A percentile compares a stretch with the other conserved stretches of the same genome.
Evolutionary conservation across 2,888 invertebrate species (phyloP).

Genomic region (Eudasyphora cyanicolor): DNA sequence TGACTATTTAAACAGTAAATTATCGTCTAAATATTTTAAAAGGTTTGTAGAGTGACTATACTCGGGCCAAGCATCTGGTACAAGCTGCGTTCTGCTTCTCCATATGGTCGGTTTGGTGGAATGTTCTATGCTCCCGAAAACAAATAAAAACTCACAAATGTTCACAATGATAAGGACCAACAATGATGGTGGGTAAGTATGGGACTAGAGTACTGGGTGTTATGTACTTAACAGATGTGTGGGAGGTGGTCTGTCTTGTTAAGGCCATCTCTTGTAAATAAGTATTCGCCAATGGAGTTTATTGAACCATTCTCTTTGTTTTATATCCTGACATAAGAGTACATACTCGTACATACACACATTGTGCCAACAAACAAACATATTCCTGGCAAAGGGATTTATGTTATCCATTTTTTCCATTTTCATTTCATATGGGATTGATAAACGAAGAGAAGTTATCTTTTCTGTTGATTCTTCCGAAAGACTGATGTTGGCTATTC

Average conservation of each 20-base stretch:
- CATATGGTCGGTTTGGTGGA: conserved; percentile 11
- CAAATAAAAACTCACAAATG: neutral
- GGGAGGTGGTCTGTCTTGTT: neutral
- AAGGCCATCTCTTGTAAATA: neutral
- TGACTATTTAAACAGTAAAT: conserved; percentile 25
- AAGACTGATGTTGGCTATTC: neutral
- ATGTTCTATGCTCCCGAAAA: neutral
- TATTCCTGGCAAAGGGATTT: neutral
- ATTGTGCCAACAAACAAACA: too few species aligned
- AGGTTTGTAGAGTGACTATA: conserved; percentile 8
- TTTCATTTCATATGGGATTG: too few species aligned
- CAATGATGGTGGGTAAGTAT: neutral
- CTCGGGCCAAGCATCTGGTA: neutral
- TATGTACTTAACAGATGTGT: neutral
- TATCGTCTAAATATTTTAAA: conserved; percentile 29
- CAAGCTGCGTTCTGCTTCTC: neutral
- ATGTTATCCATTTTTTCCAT: neutral
- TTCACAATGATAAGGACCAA: neutral
- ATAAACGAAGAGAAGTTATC: neutral
- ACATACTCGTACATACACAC: neutral
- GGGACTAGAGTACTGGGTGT: neutral
- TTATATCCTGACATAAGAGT: neutral
- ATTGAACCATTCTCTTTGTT: conserved; percentile 4
- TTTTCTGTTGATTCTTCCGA: neutral
- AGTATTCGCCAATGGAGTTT: neutral